Evolutionary conservation across 2,113 vertebrate species (phyloP).

Genomic region (Aviceda subcristata): DNA sequence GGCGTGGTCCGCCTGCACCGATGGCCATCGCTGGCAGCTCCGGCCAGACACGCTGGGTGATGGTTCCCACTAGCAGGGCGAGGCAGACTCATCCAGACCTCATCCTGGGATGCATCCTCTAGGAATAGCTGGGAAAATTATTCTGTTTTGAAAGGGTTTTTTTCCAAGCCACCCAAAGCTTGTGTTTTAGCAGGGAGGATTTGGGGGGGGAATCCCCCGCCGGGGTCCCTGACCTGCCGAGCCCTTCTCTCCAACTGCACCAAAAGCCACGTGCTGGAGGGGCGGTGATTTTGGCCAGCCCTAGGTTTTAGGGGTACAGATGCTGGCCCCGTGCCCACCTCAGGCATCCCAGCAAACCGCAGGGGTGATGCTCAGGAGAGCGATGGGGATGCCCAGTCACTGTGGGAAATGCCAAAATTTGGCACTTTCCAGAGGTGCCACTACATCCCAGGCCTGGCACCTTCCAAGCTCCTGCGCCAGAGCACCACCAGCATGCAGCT

Average conservation of each 20-base stretch:
- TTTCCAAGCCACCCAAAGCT: not conserved
- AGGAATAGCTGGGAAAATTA: not conserved
- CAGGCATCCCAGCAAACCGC: not conserved
- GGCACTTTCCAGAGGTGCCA: not conserved
- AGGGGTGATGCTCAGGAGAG: not conserved
- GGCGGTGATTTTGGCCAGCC: not conserved
- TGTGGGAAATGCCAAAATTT: not conserved
- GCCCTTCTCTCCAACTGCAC: not conserved
- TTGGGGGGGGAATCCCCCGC: too few relatives aligned
- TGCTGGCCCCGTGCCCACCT: not conserved
- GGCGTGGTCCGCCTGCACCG: too few relatives aligned
- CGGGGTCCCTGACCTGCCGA: accelerated
- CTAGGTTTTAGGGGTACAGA: not conserved
- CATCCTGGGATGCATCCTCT: not conserved
- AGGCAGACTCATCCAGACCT: not conserved
- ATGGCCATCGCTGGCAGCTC: not conserved
- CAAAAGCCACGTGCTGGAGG: not conserved
- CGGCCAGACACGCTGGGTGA: accelerated
- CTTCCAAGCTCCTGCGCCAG: accelerated
- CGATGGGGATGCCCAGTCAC: not conserved
- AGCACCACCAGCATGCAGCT: not conserved
- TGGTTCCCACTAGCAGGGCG: not conserved
- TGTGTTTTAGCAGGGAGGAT: not conserved
- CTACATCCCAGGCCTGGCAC: not conserved
- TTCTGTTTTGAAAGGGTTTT: not conserved